These are phyloP conservation scores for Catocala nupta DNA, from an alignment of 2,888 invertebrate genomes.

Conservation along the genomic window DNA sequence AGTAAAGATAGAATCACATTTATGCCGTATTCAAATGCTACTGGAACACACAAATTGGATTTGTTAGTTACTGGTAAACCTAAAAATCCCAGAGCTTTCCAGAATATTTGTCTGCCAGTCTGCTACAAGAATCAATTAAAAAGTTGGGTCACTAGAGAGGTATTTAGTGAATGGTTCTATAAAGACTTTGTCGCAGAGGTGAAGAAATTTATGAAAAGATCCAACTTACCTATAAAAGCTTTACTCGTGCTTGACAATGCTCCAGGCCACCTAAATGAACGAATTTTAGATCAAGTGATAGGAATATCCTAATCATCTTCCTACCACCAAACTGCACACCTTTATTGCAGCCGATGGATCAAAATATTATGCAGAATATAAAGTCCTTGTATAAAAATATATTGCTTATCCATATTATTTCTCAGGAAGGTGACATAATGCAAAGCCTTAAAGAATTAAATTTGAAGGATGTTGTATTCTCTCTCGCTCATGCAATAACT, in stretches of 20 bases:
- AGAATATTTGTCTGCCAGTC: conserved; percentile 39
- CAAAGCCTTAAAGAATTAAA: conserved; percentile 48
- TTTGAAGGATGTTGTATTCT: conserved; percentile 49
- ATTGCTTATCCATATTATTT: conserved; percentile 49
- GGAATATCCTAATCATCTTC: conserved; percentile 52
- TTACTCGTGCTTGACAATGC: conserved; percentile 52
- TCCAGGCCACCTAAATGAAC: conserved; percentile 53
- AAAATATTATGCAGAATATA: conserved; percentile 52
- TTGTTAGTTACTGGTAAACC: conserved; percentile 52
- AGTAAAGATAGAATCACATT: conserved; percentile 51
- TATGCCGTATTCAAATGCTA: conserved; percentile 57
- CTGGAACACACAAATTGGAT: conserved; percentile 42
- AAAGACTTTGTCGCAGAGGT: conserved; percentile 25
- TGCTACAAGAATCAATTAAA: conserved; percentile 44
- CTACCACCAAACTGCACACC: conserved; percentile 51
- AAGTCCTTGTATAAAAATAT: conserved; percentile 51
- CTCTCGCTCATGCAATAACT: conserved; percentile 53
- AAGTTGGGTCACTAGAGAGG: conserved; percentile 50
- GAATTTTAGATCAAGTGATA: conserved; percentile 57
- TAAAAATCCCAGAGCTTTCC: conserved; percentile 46
- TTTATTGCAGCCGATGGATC: conserved; percentile 54
- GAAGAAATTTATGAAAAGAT: conserved; percentile 50
- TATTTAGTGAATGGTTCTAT: conserved; percentile 53
- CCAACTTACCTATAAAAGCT: conserved; percentile 50
- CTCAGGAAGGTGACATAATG: conserved; percentile 46